A percentile compares a stretch with the other conserved stretches of the same genome.
Evolutionary conservation across 2,797 vertebrate species (phyloP).

Genomic region (Euphonia xanthogaster): DNA sequence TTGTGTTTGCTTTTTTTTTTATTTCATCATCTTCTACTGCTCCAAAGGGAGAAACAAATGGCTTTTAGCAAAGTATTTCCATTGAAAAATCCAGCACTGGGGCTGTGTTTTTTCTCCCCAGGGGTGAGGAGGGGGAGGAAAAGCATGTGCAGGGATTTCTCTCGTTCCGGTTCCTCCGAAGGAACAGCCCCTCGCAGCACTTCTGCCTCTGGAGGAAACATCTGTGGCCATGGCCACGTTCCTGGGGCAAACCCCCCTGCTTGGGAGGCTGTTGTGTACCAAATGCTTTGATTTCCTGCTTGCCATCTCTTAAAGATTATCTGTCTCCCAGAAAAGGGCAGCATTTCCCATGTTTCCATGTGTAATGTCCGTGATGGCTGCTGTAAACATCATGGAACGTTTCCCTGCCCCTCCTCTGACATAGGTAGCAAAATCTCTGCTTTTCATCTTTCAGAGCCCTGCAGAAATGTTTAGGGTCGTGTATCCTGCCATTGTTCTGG

Average conservation of each 20-base stretch:
- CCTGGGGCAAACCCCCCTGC: neutral
- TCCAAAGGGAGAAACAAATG: neutral
- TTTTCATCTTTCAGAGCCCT: conserved; percentile 65
- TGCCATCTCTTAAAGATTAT: conserved; percentile 60
- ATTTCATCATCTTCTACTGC: neutral
- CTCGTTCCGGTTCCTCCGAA: conserved; percentile 13
- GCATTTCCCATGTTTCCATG: conserved; percentile 60
- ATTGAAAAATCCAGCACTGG: neutral
- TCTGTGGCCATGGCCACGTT: conserved; percentile 24
- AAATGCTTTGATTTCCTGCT: conserved; percentile 43
- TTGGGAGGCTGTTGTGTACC: neutral
- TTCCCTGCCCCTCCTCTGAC: conserved; percentile 30
- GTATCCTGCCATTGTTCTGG: conserved; percentile 69
- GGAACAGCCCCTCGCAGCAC: neutral
- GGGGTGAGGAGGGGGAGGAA: neutral
- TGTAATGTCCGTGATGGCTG: conserved; percentile 5
- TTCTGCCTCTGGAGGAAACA: conserved; percentile 59
- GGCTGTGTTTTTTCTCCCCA: neutral
- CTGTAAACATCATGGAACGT: conserved; percentile 42
- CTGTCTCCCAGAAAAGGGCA: neutral
- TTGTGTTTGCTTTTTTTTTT: neutral
- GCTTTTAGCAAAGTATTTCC: neutral
- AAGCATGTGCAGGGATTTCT: conserved; percentile 2
- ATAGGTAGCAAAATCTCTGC: conserved; percentile 28
- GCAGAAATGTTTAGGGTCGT: conserved; percentile 61